Evolutionary conservation across 2,113 vertebrate species (phyloP).

Genomic region (Alces alces): DNA sequence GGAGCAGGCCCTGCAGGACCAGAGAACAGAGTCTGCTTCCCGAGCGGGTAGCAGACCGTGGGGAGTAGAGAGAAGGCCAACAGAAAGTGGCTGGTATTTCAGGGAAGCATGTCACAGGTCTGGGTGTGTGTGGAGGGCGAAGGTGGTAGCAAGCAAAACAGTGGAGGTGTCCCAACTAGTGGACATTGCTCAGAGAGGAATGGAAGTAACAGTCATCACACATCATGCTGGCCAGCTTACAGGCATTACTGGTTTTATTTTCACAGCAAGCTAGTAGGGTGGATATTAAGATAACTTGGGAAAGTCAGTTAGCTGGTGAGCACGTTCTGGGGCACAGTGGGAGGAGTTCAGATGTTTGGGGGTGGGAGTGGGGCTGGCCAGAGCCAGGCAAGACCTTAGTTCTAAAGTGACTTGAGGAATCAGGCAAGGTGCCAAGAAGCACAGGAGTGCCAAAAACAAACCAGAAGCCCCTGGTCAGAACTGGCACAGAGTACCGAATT

Average conservation of each 20-base stretch:
- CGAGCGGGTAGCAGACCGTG: fast-evolving
- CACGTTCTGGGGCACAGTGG: neutral
- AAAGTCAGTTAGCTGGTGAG: neutral
- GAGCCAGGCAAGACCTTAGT: neutral
- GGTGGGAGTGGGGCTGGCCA: neutral
- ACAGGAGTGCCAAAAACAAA: neutral
- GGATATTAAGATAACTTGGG: neutral
- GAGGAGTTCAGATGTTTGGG: neutral
- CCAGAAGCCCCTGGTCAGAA: neutral
- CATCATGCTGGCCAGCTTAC: neutral
- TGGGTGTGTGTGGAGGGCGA: neutral
- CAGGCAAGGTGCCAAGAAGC: neutral
- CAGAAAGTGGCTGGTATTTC: neutral
- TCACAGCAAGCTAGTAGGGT: neutral
- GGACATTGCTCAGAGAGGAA: neutral
- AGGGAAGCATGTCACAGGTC: neutral
- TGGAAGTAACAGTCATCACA: neutral
- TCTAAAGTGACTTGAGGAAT: neutral
- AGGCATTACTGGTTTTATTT: neutral
- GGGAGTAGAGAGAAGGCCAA: neutral
- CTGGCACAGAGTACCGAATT: neutral
- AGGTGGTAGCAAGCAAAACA: neutral
- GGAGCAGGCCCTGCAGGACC: fast-evolving
- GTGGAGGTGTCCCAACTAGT: neutral
- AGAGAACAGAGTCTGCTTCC: too few relatives aligned